Percentiles rank a stretch among this genome's conserved stretches.
These are phyloP conservation scores for Agapornis canus DNA, from an alignment of 2,797 vertebrate genomes.

Conservation along the genomic window DNA sequence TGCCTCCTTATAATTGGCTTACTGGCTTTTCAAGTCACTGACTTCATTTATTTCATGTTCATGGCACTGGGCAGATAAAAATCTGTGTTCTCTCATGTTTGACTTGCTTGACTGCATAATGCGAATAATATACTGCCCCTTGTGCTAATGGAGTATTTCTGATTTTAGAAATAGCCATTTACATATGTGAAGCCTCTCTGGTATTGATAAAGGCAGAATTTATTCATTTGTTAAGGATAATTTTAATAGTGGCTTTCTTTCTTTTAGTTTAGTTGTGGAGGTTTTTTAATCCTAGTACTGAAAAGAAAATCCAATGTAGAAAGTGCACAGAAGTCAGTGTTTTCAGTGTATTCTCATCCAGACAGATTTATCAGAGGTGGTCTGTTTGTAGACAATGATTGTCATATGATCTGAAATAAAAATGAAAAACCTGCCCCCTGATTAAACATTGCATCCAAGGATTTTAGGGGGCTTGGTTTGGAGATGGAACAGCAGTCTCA, in stretches of 20 bases:
- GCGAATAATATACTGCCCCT: background rate
- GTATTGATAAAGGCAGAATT: constrained; percentile 12
- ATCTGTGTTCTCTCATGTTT: background rate
- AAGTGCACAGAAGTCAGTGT: background rate
- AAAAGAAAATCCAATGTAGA: background rate
- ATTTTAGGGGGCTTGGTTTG: background rate
- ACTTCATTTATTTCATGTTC: background rate
- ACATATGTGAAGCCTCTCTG: background rate
- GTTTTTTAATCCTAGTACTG: background rate
- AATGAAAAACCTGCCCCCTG: background rate
- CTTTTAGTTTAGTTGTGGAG: background rate
- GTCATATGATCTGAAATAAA: constrained; percentile 29
- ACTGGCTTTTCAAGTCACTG: background rate
- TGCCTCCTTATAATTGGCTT: background rate
- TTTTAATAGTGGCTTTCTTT: background rate
- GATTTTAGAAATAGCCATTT: background rate
- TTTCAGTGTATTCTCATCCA: background rate
- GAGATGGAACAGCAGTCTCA: background rate
- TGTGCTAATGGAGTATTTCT: background rate
- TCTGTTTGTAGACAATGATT: background rate
- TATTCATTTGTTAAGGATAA: background rate
- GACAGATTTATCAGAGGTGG: background rate
- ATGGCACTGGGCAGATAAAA: background rate
- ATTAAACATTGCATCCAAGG: background rate
- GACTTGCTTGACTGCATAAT: background rate